A percentile compares a stretch with the other conserved stretches of the same genome.
Evolutionary conservation across 2,113 vertebrate genomes (phyloP).

Genomic region (Forbesichthys papilliferus): DNA sequence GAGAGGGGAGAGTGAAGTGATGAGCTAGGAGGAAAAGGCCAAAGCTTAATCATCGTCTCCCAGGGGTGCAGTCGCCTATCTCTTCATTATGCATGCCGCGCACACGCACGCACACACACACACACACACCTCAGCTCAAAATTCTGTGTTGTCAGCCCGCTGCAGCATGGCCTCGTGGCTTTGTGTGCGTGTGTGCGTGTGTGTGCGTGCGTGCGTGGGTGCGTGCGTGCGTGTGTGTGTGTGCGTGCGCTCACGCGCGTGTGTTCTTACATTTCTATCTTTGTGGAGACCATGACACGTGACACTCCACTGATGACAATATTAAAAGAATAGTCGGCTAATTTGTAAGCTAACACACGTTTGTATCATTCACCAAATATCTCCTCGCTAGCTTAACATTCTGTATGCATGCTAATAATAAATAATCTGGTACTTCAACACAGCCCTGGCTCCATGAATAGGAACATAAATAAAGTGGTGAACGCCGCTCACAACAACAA

Average conservation of each 20-base stretch:
- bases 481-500: too few species aligned
- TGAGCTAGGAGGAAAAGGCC: conserved; percentile 46
- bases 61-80: conserved; percentile 35
- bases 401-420: too few species aligned
- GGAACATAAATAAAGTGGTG: too few species aligned
- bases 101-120: conserved; percentile 7
- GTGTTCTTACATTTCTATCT: background rate
- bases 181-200: conserved; percentile 13
- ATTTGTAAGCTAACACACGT: too few species aligned
- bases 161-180: conserved; percentile 52
- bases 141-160: conserved; percentile 62
- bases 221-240: background rate
- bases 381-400: too few species aligned
- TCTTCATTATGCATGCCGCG: conserved; percentile 66
- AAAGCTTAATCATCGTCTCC: conserved; percentile 64
- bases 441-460: too few species aligned
- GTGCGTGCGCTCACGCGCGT: background rate
- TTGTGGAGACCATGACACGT: background rate
- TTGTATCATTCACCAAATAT: too few species aligned
- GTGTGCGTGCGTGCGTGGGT: background rate
- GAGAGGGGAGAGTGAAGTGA: conserved; percentile 36
- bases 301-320: background rate
- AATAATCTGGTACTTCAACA: too few species aligned
- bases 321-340: too few species aligned
- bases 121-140: conserved; percentile 51